Conservation (phyloP, 2,888 invertebrate species). For the Cistogaster globosa region DNA sequence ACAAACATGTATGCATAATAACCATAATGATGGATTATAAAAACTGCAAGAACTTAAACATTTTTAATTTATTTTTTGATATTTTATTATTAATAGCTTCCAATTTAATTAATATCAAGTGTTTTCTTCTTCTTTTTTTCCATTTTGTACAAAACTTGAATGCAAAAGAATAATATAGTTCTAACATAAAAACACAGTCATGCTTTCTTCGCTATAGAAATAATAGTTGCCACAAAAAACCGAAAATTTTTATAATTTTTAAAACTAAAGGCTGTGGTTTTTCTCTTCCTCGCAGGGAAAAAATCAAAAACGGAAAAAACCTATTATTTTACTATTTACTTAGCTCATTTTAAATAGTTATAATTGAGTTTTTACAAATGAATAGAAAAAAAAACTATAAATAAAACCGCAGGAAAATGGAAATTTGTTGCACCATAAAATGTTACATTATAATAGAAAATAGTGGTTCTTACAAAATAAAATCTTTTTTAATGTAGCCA, state of each 20-base stretch:
- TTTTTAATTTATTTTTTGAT: too few species aligned
- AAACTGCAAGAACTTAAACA: too few species aligned
- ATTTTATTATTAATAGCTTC: too few species aligned
- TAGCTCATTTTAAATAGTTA: slow-evolving; percentile 59
- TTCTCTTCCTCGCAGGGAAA: not conserved
- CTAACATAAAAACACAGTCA: too few species aligned
- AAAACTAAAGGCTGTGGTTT: slow-evolving; percentile 59
- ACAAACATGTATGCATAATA: too few species aligned
- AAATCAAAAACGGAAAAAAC: slow-evolving; percentile 4
- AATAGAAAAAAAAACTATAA: slow-evolving; percentile 29
- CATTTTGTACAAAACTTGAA: too few species aligned
- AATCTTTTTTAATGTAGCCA: slow-evolving; percentile 12
- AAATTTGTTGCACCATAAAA: slow-evolving; percentile 44
- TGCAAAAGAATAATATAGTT: slow-evolving; percentile 1
- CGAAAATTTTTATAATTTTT: slow-evolving; percentile 51
- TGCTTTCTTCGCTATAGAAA: not conserved
- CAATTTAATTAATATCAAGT: too few species aligned
- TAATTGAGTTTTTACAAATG: slow-evolving; percentile 58
- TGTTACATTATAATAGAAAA: slow-evolving; percentile 32
- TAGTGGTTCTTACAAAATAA: slow-evolving; percentile 6
- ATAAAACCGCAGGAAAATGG: slow-evolving; percentile 38
- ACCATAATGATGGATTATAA: too few species aligned
- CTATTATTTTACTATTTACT: slow-evolving; percentile 41
- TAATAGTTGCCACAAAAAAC: slow-evolving; percentile 40
- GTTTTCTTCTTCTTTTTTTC: slow-evolving; percentile 48